Percentiles rank a stretch among this genome's conserved stretches.
Evolutionary conservation across 2,113 vertebrate genomes (phyloP).

Genomic region (Coregonus clupeaformis): DNA sequence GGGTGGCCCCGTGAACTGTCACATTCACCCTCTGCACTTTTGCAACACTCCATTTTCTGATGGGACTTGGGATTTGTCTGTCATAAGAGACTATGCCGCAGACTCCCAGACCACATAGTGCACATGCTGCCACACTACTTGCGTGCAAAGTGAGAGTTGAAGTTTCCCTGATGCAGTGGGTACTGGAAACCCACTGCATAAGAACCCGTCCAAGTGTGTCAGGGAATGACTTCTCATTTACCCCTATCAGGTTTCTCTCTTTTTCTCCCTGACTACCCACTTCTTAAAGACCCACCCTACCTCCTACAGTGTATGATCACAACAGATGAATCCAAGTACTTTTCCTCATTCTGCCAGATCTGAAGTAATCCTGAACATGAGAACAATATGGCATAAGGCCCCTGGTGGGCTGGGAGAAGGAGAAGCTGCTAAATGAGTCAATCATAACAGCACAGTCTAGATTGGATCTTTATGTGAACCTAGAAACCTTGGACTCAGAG

Average conservation of each 20-base stretch:
- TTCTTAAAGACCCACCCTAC: too few relatives aligned
- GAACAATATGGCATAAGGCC: constrained; percentile 45
- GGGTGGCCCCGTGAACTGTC: constrained; percentile 19
- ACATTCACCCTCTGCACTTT: constrained; percentile 32
- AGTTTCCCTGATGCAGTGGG: too few relatives aligned
- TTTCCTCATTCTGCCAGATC: constrained; percentile 29
- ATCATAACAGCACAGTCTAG: constrained; percentile 42
- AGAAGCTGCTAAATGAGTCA: constrained; percentile 52
- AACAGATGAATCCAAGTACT: too few relatives aligned
- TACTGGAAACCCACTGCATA: constrained; percentile 11
- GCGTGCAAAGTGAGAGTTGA: too few relatives aligned
- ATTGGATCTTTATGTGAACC: constrained; percentile 49
- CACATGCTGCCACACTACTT: too few relatives aligned
- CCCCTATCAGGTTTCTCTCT: not conserved
- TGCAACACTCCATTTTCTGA: constrained; percentile 37
- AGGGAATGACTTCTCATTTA: not conserved
- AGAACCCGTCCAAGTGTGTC: not conserved
- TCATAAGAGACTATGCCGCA: too few relatives aligned
- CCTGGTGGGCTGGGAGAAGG: constrained; percentile 28
- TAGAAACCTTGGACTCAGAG: constrained; percentile 11
- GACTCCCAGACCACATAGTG: too few relatives aligned
- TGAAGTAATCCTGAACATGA: constrained; percentile 51
- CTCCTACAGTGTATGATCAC: too few relatives aligned
- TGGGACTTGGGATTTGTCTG: constrained; percentile 18
- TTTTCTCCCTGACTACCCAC: not conserved